These are phyloP conservation scores for Thamnophis elegans DNA, from an alignment of 2,797 vertebrate species.

Conservation along the genomic window DNA sequence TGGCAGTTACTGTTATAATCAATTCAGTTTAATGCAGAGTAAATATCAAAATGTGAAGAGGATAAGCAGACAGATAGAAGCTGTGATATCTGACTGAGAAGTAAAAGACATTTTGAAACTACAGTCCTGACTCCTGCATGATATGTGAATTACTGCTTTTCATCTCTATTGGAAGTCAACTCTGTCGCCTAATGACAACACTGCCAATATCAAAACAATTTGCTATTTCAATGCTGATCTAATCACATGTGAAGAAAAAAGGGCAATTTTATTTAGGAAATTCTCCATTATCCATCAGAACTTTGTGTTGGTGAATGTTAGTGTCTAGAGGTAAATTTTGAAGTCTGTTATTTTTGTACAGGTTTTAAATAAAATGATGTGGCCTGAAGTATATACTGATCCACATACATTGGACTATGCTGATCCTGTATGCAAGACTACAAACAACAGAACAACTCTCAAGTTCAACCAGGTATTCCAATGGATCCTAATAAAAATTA, in stretches of 20 bases:
- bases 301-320: neutral
- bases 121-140: neutral
- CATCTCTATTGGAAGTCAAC: neutral
- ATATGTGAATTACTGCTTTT: slow-evolving; percentile 16
- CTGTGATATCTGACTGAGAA: neutral
- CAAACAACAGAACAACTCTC: neutral
- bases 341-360: neutral
- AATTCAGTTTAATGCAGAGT: neutral
- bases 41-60: neutral
- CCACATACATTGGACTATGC: neutral
- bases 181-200: neutral
- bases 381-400: neutral
- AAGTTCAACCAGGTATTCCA: neutral
- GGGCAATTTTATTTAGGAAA: neutral
- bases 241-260: slow-evolving; percentile 18
- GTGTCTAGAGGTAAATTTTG: neutral
- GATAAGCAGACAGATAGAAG: neutral
- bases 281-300: slow-evolving; percentile 2
- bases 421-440: neutral
- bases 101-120: neutral
- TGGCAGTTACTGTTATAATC: neutral
- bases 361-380: neutral
- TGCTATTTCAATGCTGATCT: neutral
- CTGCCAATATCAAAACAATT: slow-evolving; percentile 5
- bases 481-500: neutral